Percentiles rank a stretch among this genome's conserved stretches.
Conservation (phyloP, 2,888 invertebrate genomes). For the Allophyes oxyacanthae region DNA sequence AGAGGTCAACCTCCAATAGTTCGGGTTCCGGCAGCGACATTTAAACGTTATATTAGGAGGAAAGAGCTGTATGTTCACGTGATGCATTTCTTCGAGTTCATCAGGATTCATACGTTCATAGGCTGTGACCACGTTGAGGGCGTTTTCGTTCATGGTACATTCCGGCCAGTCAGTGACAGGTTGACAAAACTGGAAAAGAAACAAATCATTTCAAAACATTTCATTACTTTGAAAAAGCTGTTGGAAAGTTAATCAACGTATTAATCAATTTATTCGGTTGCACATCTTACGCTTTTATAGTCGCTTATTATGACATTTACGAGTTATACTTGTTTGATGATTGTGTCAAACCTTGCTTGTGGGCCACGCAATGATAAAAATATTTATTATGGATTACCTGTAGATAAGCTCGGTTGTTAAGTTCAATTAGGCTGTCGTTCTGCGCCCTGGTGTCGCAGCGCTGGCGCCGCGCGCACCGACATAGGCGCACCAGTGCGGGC, state of each 20-base stretch:
- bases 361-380: too few species aligned
- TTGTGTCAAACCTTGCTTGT: too few species aligned
- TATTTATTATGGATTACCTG: slow-evolving; percentile 78
- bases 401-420: slow-evolving; percentile 90
- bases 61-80: slow-evolving; percentile 74
- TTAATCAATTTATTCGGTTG: too few species aligned
- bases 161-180: slow-evolving; percentile 75
- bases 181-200: slow-evolving; percentile 85
- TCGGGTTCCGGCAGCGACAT: slow-evolving; percentile 86
- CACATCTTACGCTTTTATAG: too few species aligned
- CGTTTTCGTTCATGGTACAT: slow-evolving; percentile 73
- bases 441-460: slow-evolving; percentile 71
- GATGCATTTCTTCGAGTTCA: slow-evolving; percentile 78
- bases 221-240: neutral
- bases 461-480: slow-evolving; percentile 88
- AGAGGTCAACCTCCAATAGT: slow-evolving; percentile 84
- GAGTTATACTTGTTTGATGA: too few species aligned
- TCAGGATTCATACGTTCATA: slow-evolving; percentile 78
- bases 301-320: too few species aligned
- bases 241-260: too few species aligned
- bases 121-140: slow-evolving; percentile 73
- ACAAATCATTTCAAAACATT: neutral
- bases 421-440: slow-evolving; percentile 69
- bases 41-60: slow-evolving; percentile 81
- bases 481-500: slow-evolving; percentile 89